Conservation (phyloP, 2,797 vertebrate species). For the Furcifer pardalis region DNA sequence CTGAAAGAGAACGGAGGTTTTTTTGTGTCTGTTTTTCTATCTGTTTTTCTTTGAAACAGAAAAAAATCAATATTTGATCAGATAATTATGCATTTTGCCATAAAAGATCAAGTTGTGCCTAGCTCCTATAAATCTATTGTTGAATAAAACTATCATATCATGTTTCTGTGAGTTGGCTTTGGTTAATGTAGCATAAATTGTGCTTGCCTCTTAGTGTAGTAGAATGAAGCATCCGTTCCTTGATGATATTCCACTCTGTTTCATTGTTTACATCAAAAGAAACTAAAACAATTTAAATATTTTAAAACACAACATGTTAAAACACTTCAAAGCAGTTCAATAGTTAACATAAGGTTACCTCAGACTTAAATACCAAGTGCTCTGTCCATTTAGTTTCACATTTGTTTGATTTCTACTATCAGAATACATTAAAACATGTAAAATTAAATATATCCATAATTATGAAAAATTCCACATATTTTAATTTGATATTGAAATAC, state of each 20-base stretch:
- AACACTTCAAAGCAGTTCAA: too few relatives aligned
- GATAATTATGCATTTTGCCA: background rate
- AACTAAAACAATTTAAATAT: too few relatives aligned
- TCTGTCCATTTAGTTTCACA: too few relatives aligned
- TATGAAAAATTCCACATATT: too few relatives aligned
- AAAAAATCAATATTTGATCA: background rate
- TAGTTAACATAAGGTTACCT: too few relatives aligned
- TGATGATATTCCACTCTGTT: background rate
- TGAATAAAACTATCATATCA: background rate
- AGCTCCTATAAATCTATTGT: background rate
- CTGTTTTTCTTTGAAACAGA: background rate
- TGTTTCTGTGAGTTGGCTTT: background rate
- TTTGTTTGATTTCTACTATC: too few relatives aligned
- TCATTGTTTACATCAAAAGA: background rate
- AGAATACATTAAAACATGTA: too few relatives aligned
- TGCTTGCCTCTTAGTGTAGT: background rate
- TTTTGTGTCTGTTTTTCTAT: too few relatives aligned
- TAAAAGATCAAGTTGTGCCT: background rate
- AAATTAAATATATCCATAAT: too few relatives aligned
- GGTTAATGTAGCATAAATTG: background rate
- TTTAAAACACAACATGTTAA: too few relatives aligned
- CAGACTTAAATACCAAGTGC: too few relatives aligned
- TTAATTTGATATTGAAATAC: too few relatives aligned
- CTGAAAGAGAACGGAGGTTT: background rate
- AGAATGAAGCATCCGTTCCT: background rate